Conservation (phyloP, 2,888 invertebrate genomes). For the Thera obeliscata region DNA sequence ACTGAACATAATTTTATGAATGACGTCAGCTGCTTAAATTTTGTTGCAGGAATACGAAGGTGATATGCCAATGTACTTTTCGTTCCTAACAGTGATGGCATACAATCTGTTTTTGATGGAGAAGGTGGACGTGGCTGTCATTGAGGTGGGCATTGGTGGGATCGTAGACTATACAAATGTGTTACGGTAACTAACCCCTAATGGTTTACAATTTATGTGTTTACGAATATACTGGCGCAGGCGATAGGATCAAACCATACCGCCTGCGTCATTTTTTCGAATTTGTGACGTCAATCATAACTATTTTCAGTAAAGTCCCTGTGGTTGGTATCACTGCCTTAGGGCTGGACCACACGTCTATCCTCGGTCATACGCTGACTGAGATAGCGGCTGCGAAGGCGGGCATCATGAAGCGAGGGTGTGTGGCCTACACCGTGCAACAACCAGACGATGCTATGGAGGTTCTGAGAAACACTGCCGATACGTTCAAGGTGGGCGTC, state of each 20-base stretch:
- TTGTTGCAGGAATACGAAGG: slow-evolving; percentile 76
- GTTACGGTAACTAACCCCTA: slow-evolving; percentile 84
- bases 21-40: background rate
- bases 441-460: slow-evolving; percentile 86
- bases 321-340: slow-evolving; percentile 96
- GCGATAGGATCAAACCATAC: background rate
- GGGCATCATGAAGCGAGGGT: slow-evolving; percentile 94
- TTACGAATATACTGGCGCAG: background rate
- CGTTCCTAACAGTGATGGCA: slow-evolving; percentile 96
- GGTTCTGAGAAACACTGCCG: slow-evolving; percentile 87
- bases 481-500: slow-evolving; percentile 82
- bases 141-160: slow-evolving; percentile 99
- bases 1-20: background rate
- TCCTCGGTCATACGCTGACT: slow-evolving; percentile 92
- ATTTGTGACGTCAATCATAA: background rate
- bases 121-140: slow-evolving; percentile 94
- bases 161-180: slow-evolving; percentile 97
- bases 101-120: slow-evolving; percentile 94
- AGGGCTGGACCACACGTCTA: slow-evolving; percentile 94
- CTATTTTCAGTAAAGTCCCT: slow-evolving; percentile 86
- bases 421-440: slow-evolving; percentile 89
- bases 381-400: slow-evolving; percentile 98
- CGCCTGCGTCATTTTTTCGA: background rate
- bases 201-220: background rate
- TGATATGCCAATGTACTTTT: slow-evolving; percentile 97